Evolutionary conservation across 2,113 vertebrate species (phyloP).

Genomic region (Asarcornis scutulata): DNA sequence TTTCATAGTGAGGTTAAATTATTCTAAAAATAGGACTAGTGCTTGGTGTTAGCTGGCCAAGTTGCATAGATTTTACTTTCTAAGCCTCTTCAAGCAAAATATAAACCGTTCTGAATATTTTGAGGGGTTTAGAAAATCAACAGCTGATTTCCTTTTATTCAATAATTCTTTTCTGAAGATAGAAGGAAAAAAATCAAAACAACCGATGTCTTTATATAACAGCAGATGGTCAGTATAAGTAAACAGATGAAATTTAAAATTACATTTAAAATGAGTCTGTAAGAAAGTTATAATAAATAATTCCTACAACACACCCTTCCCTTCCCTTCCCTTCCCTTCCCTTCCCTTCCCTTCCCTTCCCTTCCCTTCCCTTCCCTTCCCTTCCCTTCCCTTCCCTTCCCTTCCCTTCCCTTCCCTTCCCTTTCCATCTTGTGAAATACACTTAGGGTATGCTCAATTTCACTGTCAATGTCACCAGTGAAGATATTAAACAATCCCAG

Average conservation of each 20-base stretch:
- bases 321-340: too few species aligned
- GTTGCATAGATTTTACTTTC: slow-evolving; percentile 32
- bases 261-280: neutral
- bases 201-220: neutral
- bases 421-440: too few species aligned
- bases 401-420: too few species aligned
- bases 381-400: too few species aligned
- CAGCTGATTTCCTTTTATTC: neutral
- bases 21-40: slow-evolving; percentile 68
- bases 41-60: slow-evolving; percentile 30
- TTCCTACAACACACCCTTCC: neutral
- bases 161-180: neutral
- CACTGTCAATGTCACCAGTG: too few species aligned
- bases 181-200: neutral
- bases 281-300: neutral
- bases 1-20: slow-evolving; percentile 69
- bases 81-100: neutral
- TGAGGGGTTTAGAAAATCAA: neutral
- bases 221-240: neutral
- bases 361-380: too few species aligned
- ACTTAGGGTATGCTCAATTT: too few species aligned
- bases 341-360: too few species aligned
- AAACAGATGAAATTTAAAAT: slow-evolving; percentile 12
- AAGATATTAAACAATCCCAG: too few species aligned
- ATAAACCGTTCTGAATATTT: neutral